These are phyloP conservation scores for Macrotis lagotis DNA, from an alignment of 2,113 vertebrate species.

Conservation along the genomic window DNA sequence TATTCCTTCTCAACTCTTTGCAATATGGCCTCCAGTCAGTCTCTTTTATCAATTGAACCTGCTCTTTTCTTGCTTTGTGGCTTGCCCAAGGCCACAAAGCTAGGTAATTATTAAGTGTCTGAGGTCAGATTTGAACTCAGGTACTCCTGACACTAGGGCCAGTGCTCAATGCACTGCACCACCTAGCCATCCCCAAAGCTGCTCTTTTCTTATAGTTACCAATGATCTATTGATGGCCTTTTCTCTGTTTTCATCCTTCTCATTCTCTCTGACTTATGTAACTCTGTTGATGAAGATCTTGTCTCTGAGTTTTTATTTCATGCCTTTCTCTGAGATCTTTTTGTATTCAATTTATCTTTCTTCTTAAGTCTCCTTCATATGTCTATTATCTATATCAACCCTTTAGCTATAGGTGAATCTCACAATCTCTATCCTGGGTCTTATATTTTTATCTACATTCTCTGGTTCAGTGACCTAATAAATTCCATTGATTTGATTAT, in stretches of 20 bases:
- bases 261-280: neutral
- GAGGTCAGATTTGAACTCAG: no score
- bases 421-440: neutral
- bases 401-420: neutral
- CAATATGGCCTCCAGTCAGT: neutral
- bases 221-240: neutral
- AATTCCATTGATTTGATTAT: neutral
- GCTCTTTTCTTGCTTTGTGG: no score
- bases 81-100: no score
- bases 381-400: neutral
- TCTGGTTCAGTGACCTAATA: neutral
- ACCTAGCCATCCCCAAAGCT: no score
- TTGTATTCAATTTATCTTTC: neutral
- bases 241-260: neutral
- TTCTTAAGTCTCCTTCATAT: neutral
- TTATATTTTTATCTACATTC: neutral
- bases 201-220: neutral
- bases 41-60: neutral
- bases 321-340: neutral
- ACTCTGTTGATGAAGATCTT: neutral
- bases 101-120: no score
- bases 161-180: no score
- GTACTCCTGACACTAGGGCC: no score
- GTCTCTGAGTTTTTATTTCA: neutral
- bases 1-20: neutral